These are phyloP conservation scores for Propsilocerus akamusi DNA, from an alignment of 1,140 invertebrate genomes.

Conservation along the genomic window DNA sequence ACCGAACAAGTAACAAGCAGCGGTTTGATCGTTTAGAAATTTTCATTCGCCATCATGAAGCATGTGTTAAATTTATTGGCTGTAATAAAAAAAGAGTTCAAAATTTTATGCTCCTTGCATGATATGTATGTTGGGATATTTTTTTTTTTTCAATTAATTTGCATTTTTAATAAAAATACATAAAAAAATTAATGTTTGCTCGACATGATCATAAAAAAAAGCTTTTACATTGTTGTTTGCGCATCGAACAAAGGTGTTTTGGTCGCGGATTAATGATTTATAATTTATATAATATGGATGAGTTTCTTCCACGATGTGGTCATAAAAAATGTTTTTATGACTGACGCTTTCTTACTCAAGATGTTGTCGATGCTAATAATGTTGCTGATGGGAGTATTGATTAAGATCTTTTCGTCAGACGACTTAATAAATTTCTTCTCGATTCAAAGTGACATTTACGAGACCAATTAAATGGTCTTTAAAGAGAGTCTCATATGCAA, in stretches of 20 bases:
- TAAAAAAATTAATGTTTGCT: not conserved
- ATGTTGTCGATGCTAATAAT: not conserved
- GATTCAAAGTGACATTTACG: constrained; percentile 4
- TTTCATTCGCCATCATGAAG: too few species aligned
- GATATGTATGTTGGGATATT: too few species aligned
- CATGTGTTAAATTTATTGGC: too few species aligned
- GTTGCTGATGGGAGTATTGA: not conserved
- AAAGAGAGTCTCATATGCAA: too few species aligned
- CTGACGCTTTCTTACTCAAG: not conserved
- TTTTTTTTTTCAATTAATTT: not conserved
- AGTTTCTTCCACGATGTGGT: not conserved
- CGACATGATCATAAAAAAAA: not conserved
- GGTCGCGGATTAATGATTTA: not conserved
- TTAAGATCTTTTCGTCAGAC: not conserved
- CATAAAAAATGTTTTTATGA: constrained; percentile 2
- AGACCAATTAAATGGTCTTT: not conserved
- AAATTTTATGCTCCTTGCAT: not conserved
- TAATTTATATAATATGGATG: not conserved
- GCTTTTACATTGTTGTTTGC: not conserved
- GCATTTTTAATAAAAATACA: not conserved
- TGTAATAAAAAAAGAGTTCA: too few species aligned
- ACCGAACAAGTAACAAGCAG: too few species aligned
- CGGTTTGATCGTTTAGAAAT: too few species aligned
- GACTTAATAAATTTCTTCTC: not conserved
- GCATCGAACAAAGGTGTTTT: not conserved